Evolutionary conservation across 2,888 invertebrate species (phyloP).

Genomic region (Adelphocoris suturalis): DNA sequence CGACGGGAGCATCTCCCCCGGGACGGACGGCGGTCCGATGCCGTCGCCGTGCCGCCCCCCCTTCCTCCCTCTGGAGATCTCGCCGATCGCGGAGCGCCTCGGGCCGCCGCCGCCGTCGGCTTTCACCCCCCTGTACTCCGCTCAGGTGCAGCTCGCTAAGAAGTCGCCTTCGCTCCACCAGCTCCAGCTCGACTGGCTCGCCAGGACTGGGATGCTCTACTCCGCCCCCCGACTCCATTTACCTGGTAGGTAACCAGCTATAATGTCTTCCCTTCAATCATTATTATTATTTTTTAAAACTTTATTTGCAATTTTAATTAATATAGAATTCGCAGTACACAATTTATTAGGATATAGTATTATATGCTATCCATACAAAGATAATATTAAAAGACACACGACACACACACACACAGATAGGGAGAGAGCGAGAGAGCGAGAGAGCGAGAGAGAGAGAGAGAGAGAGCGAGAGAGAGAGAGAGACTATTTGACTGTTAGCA

Average conservation of each 20-base stretch:
- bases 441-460: no score
- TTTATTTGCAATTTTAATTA: no score
- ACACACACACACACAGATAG: no score
- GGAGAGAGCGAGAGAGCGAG: no score
- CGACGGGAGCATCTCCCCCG: slow-evolving; percentile 66
- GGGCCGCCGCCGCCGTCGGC: slow-evolving; percentile 64
- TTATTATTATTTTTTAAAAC: no score
- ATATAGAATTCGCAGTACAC: no score
- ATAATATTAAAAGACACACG: no score
- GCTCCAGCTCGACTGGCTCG: slow-evolving; percentile 93
- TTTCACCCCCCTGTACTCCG: slow-evolving; percentile 65
- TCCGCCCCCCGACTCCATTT: slow-evolving; percentile 87
- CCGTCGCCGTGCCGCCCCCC: slow-evolving; percentile 50
- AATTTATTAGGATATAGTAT: no score
- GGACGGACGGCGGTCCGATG: slow-evolving; percentile 46
- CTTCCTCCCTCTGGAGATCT: slow-evolving; percentile 6
- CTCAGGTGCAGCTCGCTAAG: slow-evolving; percentile 63
- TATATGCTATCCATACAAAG: no score
- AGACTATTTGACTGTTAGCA: no score
- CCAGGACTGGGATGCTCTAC: slow-evolving; percentile 94
- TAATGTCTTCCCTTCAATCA: no score
- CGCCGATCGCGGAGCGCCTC: slow-evolving; percentile 44
- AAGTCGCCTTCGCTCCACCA: slow-evolving; percentile 81
- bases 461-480: no score
- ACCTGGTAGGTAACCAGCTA: slow-evolving; percentile 82